Conservation (phyloP, 2,888 invertebrate species). For the Cotesia congregata region DNA sequence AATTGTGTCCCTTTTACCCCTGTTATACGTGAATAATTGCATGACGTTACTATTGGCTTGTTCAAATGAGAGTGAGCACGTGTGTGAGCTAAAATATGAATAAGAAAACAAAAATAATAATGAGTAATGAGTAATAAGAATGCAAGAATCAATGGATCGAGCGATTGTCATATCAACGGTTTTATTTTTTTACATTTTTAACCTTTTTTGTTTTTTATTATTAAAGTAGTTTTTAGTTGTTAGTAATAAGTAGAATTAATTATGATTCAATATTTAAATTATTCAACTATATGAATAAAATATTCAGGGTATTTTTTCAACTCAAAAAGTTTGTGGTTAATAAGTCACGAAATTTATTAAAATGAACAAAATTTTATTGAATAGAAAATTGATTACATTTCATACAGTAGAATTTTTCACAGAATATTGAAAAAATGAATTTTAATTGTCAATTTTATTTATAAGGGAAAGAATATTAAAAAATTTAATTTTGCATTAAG, state of each 20-base stretch:
- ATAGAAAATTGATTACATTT: too few species aligned
- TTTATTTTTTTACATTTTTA: slow-evolving; percentile 39
- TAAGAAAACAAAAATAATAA: slow-evolving; percentile 38
- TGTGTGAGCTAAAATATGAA: slow-evolving; percentile 49
- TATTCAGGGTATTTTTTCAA: too few species aligned
- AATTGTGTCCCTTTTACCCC: slow-evolving; percentile 44
- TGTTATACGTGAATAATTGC: slow-evolving; percentile 23
- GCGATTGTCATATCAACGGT: slow-evolving; percentile 69
- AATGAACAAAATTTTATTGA: too few species aligned
- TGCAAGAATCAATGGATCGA: slow-evolving; percentile 52
- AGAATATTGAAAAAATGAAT: too few species aligned
- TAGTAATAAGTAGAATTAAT: background rate
- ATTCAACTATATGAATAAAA: too few species aligned
- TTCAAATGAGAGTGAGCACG: slow-evolving; percentile 36
- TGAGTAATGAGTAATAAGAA: slow-evolving; percentile 50
- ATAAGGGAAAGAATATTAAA: too few species aligned
- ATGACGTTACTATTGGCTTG: slow-evolving; percentile 36
- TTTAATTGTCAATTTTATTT: too few species aligned
- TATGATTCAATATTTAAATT: too few species aligned
- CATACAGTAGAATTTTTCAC: too few species aligned
- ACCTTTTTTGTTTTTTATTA: background rate
- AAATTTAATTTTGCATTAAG: too few species aligned
- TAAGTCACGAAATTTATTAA: too few species aligned
- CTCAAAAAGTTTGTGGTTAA: too few species aligned
- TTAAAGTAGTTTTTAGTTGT: background rate